These are phyloP conservation scores for Mesocricetus auratus DNA, from an alignment of 2,113 vertebrate genomes.

Conservation along the genomic window DNA sequence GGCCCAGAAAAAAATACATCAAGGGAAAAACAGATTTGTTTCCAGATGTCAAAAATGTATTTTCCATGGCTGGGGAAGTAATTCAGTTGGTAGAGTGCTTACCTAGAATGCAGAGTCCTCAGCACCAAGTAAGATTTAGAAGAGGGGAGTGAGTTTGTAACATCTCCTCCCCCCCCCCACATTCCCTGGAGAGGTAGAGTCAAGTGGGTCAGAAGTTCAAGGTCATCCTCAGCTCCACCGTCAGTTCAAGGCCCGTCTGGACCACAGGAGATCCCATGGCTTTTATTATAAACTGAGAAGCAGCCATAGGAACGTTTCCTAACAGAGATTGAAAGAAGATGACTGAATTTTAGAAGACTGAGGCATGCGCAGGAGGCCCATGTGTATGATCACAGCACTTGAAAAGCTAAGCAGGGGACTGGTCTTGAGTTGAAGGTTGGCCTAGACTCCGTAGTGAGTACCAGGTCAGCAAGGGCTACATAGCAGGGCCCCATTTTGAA, in stretches of 20 bases:
- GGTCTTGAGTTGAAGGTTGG: neutral
- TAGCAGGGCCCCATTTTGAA: neutral
- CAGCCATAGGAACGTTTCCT: neutral
- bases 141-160: neutral
- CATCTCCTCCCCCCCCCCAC: too few species aligned
- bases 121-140: too few species aligned
- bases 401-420: neutral
- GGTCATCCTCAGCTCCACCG: neutral
- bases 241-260: neutral
- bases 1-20: neutral
- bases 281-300: neutral
- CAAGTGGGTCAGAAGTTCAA: neutral
- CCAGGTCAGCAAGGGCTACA: neutral
- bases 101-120: neutral
- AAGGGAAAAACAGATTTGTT: neutral
- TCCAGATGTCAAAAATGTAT: neutral
- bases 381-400: too few species aligned
- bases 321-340: neutral
- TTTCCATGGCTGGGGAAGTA: neutral
- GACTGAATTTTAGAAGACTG: neutral
- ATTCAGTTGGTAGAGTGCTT: neutral
- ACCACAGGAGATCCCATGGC: neutral
- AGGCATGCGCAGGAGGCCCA: neutral
- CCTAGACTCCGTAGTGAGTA: neutral
- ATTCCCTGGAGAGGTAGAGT: neutral